Conservation (phyloP, 2,797 vertebrate genomes). For the Gorsachius magnificus region DNA sequence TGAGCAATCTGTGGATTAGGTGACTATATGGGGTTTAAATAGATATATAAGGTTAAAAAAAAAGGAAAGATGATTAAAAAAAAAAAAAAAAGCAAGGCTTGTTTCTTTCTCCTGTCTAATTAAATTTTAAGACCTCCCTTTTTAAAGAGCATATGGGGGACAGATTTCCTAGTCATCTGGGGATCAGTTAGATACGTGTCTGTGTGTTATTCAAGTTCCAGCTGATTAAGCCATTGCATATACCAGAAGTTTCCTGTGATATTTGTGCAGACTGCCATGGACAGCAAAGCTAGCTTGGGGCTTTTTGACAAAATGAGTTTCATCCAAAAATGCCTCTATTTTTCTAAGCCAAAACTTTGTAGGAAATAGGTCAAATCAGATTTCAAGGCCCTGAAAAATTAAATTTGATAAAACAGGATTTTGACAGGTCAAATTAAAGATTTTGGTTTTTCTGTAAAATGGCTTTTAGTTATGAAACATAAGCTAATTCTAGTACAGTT, state of each 20-base stretch:
- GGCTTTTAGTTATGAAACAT: neutral
- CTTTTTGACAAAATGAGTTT: neutral
- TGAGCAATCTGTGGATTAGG: neutral
- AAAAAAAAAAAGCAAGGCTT: neutral
- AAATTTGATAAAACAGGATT: neutral
- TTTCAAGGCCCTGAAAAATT: neutral
- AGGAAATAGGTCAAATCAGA: neutral
- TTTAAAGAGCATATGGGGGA: conserved; percentile 43
- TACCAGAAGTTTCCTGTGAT: conserved; percentile 19
- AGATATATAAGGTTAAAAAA: neutral
- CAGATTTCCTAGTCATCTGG: conserved; percentile 55
- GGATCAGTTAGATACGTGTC: neutral
- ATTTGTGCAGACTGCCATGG: neutral
- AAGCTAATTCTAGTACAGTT: neutral
- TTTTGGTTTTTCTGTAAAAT: neutral
- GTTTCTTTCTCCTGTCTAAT: conserved; percentile 20
- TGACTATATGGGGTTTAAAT: neutral
- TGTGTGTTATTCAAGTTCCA: neutral
- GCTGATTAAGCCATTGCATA: neutral
- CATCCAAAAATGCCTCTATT: neutral
- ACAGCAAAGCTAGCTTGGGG: neutral
- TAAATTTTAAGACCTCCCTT: conserved; percentile 40
- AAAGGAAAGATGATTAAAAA: neutral
- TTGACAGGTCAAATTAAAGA: neutral
- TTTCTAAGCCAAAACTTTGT: neutral